phyloP scores from a whole-genome alignment of 2,888 invertebrate species.

The Hemistola chrysoprasaria region DNA sequence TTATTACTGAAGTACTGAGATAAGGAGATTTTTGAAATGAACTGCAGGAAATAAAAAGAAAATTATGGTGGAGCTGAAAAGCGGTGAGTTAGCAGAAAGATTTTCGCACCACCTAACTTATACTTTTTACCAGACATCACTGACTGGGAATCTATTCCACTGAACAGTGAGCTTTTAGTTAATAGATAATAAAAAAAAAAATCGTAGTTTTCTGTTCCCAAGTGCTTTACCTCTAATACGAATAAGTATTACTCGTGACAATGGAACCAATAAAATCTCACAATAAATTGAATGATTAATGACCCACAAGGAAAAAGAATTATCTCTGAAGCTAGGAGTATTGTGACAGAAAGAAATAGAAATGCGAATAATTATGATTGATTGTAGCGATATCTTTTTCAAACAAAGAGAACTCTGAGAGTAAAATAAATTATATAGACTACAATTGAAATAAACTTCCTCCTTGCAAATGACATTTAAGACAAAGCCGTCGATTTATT shows the following conservation, averaged over 20 bases:
- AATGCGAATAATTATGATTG: conserved; percentile 21
- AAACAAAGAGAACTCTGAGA: conserved; percentile 10
- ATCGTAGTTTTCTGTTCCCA: too few relatives aligned
- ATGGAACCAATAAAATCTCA: conserved; percentile 1
- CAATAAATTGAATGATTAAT: conserved; percentile 18
- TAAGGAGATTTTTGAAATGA: too few relatives aligned
- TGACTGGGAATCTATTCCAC: too few relatives aligned
- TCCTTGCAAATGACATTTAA: conserved; percentile 27
- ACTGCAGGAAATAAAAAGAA: too few relatives aligned
- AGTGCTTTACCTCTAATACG: too few relatives aligned
- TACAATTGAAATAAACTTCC: conserved; percentile 23
- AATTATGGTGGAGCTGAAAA: too few relatives aligned
- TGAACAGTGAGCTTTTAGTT: too few relatives aligned
- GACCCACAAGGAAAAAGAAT: conserved; percentile 13
- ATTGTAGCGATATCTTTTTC: conserved; percentile 17
- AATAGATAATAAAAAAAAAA: too few relatives aligned
- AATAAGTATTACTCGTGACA: too few relatives aligned
- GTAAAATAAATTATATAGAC: conserved; percentile 18
- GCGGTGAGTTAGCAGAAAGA: too few relatives aligned
- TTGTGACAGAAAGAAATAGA: conserved; percentile 20
- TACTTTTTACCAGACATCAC: too few relatives aligned
- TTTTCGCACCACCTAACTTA: too few relatives aligned
- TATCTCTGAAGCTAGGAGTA: conserved; percentile 5
- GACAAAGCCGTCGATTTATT: conserved; percentile 33
- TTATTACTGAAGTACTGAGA: not conserved